Evolutionary conservation across 2,888 invertebrate genomes (phyloP).

Genomic region (Caenorhabditis macrosperma): DNA sequence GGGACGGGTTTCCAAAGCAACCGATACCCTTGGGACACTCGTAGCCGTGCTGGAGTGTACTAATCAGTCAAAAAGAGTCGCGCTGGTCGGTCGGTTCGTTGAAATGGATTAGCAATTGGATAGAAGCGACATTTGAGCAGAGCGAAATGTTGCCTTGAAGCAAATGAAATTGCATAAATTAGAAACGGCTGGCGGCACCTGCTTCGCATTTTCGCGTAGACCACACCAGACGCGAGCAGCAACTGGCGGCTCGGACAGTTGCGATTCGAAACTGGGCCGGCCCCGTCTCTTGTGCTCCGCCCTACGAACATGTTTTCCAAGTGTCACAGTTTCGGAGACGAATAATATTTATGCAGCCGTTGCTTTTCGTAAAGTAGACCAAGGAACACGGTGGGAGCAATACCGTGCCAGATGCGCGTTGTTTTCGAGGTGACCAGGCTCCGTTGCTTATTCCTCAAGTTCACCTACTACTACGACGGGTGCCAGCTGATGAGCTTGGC

Average conservation of each 20-base stretch:
- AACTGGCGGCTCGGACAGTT: no score
- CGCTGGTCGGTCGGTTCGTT: background rate
- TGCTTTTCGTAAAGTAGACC: constrained; percentile 9
- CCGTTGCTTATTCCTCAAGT: background rate
- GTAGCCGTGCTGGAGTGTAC: background rate
- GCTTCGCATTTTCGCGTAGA: background rate
- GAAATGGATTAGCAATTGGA: background rate
- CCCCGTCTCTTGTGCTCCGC: no score
- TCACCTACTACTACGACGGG: background rate
- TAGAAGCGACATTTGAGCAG: background rate
- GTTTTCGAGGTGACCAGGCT: background rate
- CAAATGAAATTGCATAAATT: constrained; percentile 6
- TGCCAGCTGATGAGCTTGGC: no score
- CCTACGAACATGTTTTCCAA: background rate
- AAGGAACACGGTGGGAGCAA: background rate
- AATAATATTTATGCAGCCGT: background rate
- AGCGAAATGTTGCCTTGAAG: background rate
- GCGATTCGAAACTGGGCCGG: background rate
- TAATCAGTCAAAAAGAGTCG: background rate
- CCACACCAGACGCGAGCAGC: background rate
- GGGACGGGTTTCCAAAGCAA: background rate
- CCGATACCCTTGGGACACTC: background rate
- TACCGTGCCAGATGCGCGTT: constrained; percentile 11
- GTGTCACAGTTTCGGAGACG: background rate
- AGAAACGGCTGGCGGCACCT: background rate